Conservation (phyloP, 1,140 invertebrate genomes). For the Cydia amplana region DNA sequence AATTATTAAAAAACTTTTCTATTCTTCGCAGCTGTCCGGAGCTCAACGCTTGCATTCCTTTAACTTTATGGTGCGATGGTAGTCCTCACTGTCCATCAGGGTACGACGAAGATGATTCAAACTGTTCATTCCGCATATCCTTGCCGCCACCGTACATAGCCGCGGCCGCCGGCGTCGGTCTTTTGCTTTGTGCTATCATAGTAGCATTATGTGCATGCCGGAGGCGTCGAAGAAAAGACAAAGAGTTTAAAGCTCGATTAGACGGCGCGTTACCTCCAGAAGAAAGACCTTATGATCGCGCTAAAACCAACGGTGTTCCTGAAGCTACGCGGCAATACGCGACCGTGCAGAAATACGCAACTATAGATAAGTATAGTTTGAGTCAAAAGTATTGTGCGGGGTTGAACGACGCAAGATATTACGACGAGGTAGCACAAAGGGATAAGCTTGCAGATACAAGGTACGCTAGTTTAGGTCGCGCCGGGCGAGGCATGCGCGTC, state of each 20-base stretch:
- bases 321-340: slow-evolving; percentile 73
- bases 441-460: slow-evolving; percentile 73
- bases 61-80: slow-evolving; percentile 93
- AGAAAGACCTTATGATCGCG: slow-evolving; percentile 82
- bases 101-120: slow-evolving; percentile 88
- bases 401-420: slow-evolving; percentile 77
- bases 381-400: slow-evolving; percentile 79
- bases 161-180: slow-evolving; percentile 81
- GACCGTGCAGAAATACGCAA: slow-evolving; percentile 77
- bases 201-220: slow-evolving; percentile 75
- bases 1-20: slow-evolving; percentile 36
- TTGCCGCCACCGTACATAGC: slow-evolving; percentile 84
- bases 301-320: slow-evolving; percentile 79
- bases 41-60: slow-evolving; percentile 92
- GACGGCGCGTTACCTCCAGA: slow-evolving; percentile 72
- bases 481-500: slow-evolving; percentile 73
- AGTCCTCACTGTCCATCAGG: slow-evolving; percentile 91
- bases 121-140: slow-evolving; percentile 86
- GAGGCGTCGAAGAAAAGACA: slow-evolving; percentile 82
- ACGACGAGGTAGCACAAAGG: slow-evolving; percentile 74
- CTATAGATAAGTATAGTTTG: slow-evolving; percentile 78
- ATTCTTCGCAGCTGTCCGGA: slow-evolving; percentile 86
- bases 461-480: slow-evolving; percentile 75
- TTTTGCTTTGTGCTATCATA: slow-evolving; percentile 83
- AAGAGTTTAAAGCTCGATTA: slow-evolving; percentile 81